These are phyloP conservation scores for Drosophila longiperda DNA, from an alignment of 2,888 invertebrate genomes.

Conservation along the genomic window DNA sequence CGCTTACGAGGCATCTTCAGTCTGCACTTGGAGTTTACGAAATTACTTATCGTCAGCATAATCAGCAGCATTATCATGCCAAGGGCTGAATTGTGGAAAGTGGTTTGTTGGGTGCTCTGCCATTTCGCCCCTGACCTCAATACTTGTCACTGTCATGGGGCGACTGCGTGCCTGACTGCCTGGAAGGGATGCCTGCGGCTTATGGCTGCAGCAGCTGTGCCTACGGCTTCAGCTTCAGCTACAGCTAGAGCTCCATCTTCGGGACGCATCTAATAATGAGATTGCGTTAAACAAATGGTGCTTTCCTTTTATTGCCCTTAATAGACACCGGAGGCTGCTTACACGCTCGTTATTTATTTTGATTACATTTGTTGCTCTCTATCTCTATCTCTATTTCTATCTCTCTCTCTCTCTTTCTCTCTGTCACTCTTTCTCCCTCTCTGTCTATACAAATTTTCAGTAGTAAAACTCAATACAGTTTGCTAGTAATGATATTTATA, in stretches of 20 bases:
- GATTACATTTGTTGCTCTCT: constrained; percentile 73
- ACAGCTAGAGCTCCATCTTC: too few relatives aligned
- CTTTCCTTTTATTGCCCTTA: constrained; percentile 77
- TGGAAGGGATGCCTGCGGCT: neutral
- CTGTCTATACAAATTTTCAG: neutral
- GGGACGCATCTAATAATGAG: constrained; percentile 74
- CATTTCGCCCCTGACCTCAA: constrained; percentile 6
- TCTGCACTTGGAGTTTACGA: constrained; percentile 71
- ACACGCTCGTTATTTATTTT: constrained; percentile 81
- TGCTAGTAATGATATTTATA: constrained; percentile 1
- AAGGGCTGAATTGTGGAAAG: constrained; percentile 4
- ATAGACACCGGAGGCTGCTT: constrained; percentile 81
- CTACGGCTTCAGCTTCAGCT: constrained; percentile 30
- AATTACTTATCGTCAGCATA: constrained; percentile 80
- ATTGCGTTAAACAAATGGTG: constrained; percentile 81
- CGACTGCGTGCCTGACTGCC: neutral
- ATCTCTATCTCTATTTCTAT: neutral
- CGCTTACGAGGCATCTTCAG: constrained; percentile 54
- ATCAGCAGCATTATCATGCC: constrained; percentile 75
- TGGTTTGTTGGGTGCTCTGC: constrained; percentile 1
- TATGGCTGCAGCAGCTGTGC: constrained; percentile 59
- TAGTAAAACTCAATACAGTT: constrained; percentile 5
- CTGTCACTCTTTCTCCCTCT: neutral
- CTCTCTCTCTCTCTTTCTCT: neutral
- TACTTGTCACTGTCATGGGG: too few relatives aligned